Evolutionary conservation across 35 echinoderm and acorn worm genomes (phyloP), one percentile per base, ranked within the genome.

Genomic region (Amphiura filiformis): DNA sequence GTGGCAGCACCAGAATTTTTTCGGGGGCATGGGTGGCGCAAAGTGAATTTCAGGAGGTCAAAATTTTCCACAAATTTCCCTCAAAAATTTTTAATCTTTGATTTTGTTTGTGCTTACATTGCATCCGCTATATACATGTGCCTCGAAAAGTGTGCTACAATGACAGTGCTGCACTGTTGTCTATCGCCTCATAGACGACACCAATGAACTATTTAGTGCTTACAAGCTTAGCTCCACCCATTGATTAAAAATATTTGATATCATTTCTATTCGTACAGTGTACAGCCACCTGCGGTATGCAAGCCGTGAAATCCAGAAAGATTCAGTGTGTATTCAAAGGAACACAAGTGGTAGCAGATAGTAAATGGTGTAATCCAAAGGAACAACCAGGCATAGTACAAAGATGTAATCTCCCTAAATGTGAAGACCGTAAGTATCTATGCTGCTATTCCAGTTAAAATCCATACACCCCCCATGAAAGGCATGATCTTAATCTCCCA

Each of bases 251-350:
- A 52, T 52, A 52, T 52, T 52, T 7, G 44, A 52, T 7, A 20
- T 20, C 44, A 11, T 30, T 70, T 70, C 26, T n/a, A 5, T 15
- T 70, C 13, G 34, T 14, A 13, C 83, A 85, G 83, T 85, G 83
- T 85, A 36, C 83, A 36, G 83, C 56, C 32, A 85, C 44, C 13
- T 85, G 83, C 22, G 83, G 83, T 0, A 33, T 36, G 22, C 44
- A 85, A 36, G 49, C 49, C 11, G 44, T 85, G 65, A 56, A 85
- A 40, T 65, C 81, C 39, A 64, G 83, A 39, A 85, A 34, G 9
- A 61, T 85, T 22, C 83, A 64, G 35, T 85, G 83, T 85, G 35
- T 37, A 37, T 85, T 65, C 47, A 17, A 56, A 37, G 83, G 83
- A 5, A 35, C 26, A 0, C 35, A 61, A 38, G 32, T 65, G 9